phyloP scores from a whole-genome alignment of 2,797 vertebrate species.

The Macrochelys suwanniensis region DNA sequence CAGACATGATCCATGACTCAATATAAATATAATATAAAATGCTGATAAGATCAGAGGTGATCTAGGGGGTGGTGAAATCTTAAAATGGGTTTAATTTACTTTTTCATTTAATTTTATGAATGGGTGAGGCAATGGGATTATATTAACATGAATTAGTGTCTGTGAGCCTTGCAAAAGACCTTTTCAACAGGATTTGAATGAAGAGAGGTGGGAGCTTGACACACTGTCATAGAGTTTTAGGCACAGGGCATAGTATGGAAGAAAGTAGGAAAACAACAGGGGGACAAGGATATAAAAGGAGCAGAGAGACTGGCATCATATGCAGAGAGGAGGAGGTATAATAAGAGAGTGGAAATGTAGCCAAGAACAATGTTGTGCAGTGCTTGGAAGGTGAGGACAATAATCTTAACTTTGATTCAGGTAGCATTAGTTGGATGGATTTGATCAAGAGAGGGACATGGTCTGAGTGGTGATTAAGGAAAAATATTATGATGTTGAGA shows the following conservation, averaged over 20 bases:
- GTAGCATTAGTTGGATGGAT: not conserved
- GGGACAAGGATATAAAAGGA: not conserved
- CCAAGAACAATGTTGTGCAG: not conserved
- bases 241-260: not conserved
- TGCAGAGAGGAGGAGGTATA: not conserved
- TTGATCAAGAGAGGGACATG: not conserved
- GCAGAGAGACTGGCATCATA: not conserved
- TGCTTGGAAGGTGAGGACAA: not conserved
- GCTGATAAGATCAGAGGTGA: not conserved
- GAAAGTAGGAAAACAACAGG: not conserved
- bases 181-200: not conserved
- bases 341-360: not conserved
- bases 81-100: not conserved
- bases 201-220: not conserved
- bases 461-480: not conserved
- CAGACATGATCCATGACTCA: not conserved
- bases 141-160: not conserved
- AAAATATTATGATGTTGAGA: not conserved
- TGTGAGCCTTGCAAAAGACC: not conserved
- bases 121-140: not conserved
- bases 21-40: not conserved
- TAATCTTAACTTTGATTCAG: not conserved
- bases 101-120: not conserved
- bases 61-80: not conserved
- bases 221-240: not conserved